These are phyloP conservation scores for Chaetophractus vellerosus DNA, from an alignment of 2,797 vertebrate genomes.

Conservation along the genomic window DNA sequence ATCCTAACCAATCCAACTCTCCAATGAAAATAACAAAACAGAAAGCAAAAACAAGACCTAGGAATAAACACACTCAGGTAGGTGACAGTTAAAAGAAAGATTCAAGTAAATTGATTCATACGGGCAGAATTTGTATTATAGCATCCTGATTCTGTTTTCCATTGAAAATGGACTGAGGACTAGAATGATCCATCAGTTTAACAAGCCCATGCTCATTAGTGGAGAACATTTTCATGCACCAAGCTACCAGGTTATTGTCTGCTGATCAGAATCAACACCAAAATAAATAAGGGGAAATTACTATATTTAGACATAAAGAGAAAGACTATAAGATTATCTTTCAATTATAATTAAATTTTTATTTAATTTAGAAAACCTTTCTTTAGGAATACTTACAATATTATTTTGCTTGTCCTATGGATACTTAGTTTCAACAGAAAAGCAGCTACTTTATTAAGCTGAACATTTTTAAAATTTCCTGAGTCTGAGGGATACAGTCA, in stretches of 20 bases:
- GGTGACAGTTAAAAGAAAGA: not conserved
- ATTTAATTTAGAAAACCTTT: not conserved
- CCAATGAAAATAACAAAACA: not conserved
- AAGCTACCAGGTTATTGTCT: not conserved
- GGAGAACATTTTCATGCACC: not conserved
- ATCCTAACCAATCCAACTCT: not conserved
- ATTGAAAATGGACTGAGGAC: not conserved
- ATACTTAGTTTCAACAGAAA: not conserved
- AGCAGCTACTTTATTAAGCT: not conserved
- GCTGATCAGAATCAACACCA: accelerated
- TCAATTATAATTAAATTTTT: not conserved
- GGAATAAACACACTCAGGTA: accelerated
- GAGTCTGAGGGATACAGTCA: not conserved
- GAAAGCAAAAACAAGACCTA: not conserved
- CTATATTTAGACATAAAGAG: not conserved
- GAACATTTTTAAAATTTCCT: not conserved
- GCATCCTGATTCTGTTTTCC: not conserved
- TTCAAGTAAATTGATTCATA: accelerated
- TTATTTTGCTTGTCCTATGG: not conserved
- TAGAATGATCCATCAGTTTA: not conserved
- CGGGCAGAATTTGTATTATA: not conserved
- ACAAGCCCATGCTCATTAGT: not conserved
- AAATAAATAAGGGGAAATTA: accelerated
- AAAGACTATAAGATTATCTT: not conserved
- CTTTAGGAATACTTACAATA: not conserved